Evolutionary conservation across 2,797 vertebrate genomes (phyloP).

Genomic region (Anguilla obscura): DNA sequence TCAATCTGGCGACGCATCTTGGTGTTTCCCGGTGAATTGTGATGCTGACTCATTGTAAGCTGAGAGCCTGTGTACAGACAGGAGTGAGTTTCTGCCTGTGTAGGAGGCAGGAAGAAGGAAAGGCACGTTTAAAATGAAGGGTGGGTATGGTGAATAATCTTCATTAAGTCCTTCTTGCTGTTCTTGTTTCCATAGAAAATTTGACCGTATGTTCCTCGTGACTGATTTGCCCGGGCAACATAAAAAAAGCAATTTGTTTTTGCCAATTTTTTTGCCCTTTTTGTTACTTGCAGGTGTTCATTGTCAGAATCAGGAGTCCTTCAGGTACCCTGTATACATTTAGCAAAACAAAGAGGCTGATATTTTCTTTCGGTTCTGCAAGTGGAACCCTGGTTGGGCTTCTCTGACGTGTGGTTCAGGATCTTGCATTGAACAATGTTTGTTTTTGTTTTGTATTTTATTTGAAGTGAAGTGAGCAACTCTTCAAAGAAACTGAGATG

Average conservation of each 20-base stretch:
- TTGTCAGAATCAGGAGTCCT: not conserved
- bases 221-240: not conserved
- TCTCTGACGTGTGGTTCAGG: not conserved
- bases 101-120: conserved; percentile 23
- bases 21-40: conserved; percentile 30
- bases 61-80: conserved; percentile 28
- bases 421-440: conserved; percentile 3
- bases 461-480: not conserved
- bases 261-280: not conserved
- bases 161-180: not conserved
- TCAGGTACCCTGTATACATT: not conserved
- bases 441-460: not conserved
- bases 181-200: not conserved
- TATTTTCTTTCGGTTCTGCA: not conserved
- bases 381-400: not conserved
- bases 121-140: conserved; percentile 14
- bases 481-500: not conserved
- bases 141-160: conserved; percentile 5
- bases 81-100: conserved; percentile 30
- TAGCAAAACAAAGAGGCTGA: not conserved
- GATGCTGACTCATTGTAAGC: conserved; percentile 38
- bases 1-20: not conserved
- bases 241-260: not conserved
- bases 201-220: not conserved
- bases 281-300: not conserved